Conservation (phyloP, 2,797 vertebrate genomes). For the Enteromius viviparus region DNA sequence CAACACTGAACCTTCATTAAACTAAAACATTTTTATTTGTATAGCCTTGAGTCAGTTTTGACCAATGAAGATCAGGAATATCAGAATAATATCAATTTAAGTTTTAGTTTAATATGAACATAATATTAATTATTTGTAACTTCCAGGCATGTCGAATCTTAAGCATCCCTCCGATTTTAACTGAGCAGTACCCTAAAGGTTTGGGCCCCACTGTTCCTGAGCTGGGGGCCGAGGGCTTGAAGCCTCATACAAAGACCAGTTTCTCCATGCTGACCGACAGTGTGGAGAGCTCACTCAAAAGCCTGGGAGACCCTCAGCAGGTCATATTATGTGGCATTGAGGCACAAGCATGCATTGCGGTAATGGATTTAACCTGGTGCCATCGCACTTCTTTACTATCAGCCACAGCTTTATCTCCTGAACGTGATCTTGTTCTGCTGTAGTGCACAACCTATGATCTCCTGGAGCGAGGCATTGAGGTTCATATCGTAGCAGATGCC, state of each 20-base stretch:
- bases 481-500: constrained; percentile 88
- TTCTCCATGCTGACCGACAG: constrained; percentile 87
- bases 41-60: neutral
- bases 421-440: constrained; percentile 28
- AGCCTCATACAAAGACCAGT: constrained; percentile 80
- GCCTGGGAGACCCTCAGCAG: constrained; percentile 77
- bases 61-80: neutral
- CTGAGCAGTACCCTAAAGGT: constrained; percentile 90
- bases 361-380: constrained; percentile 58
- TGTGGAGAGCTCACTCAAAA: constrained; percentile 73
- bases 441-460: constrained; percentile 88
- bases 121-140: neutral
- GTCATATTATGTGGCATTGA: constrained; percentile 91
- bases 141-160: constrained; percentile 80
- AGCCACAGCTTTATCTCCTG: neutral
- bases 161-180: constrained; percentile 81
- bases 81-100: neutral
- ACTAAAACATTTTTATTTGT: neutral
- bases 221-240: constrained; percentile 80
- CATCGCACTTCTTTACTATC: neutral
- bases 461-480: constrained; percentile 84
- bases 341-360: constrained; percentile 88
- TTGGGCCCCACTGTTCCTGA: constrained; percentile 88
- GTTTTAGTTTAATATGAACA: neutral
- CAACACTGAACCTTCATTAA: neutral